Conservation (phyloP, 2,888 invertebrate species). For the Andrena praecox region DNA sequence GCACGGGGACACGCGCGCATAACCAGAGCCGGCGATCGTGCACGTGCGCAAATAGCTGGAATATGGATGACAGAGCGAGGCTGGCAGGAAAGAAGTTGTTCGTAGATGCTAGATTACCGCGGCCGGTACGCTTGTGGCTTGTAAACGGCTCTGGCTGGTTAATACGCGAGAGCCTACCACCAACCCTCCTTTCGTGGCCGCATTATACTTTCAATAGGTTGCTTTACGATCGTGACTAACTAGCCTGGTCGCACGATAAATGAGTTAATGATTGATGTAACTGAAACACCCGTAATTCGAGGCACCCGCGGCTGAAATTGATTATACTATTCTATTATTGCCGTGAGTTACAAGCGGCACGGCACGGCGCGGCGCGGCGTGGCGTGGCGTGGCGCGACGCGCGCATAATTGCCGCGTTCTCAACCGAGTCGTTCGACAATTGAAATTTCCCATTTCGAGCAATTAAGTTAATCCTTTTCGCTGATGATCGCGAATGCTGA, state of each 20-base stretch:
- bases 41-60: conserved; percentile 62
- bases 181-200: background rate
- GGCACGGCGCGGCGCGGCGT: conserved; percentile 5
- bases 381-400: conserved; percentile 16
- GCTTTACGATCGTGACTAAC: conserved; percentile 56
- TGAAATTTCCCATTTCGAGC: conserved; percentile 57
- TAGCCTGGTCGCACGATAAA: conserved; percentile 51
- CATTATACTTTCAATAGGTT: conserved; percentile 60
- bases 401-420: conserved; percentile 51
- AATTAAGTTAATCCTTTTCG: conserved; percentile 55
- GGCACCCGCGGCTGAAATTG: conserved; percentile 36
- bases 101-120: conserved; percentile 59
- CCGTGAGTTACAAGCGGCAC: conserved; percentile 40
- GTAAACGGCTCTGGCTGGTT: conserved; percentile 40
- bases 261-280: conserved; percentile 60
- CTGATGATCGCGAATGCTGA: conserved; percentile 8
- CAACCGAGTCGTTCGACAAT: conserved; percentile 45
- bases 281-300: conserved; percentile 37
- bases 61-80: conserved; percentile 47
- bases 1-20: conserved; percentile 8
- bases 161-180: conserved; percentile 8
- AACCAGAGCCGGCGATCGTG: conserved; percentile 30
- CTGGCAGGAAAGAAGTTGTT: conserved; percentile 59
- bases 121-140: conserved; percentile 25
- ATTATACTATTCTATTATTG: conserved; percentile 59